Base-by-base conservation (phyloP, 2,888 invertebrate species). In the Rhorus exstirpatorius region DNA sequence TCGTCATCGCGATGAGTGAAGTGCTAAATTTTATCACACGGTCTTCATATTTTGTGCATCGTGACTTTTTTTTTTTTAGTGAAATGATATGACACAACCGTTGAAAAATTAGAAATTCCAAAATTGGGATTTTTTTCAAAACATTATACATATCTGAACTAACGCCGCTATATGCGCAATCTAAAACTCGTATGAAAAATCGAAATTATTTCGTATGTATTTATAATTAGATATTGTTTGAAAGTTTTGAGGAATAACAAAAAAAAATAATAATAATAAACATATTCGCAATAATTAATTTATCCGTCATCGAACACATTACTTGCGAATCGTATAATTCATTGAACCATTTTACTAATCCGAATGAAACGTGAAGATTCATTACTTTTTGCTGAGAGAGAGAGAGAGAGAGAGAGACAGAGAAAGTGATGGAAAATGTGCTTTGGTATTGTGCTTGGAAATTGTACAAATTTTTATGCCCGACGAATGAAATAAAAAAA, bases 341-440 rank as follows among this genome's bases (percentile, higher is more conserved):
- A 61, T 55, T 61, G 41, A 72, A 78, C 44, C 35, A 63, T 78
- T 31, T 53, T 44, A 68, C 81, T 78, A 82, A 82, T 82, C 21
- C 55, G 51, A 65, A 79, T 58, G 61, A 46, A 53, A 72, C n/a
- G 8, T 26, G 31, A 49, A 24, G 0, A 75, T 17, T 65, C 21
- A 58, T 53, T 41, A 55, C 53, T 72, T 67, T 53, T 75, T 49
- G 74, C 74, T 65, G 74, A 49, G 63, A 26, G 46, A 51, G 55
- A 76, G 55, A 31, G 68, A 51, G n/a, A n/a, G n/a, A n/a, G n/a
- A n/a, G n/a, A n/a, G n/a, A n/a, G n/a, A n/a, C n/a, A n/a, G n/a
- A n/a, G n/a, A n/a, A n/a, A n/a, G 35, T 60, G 60, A 38, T 44
- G 58, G 26, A 46, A 14, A 8, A 49, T 41, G n/a, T 24, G 82